These are phyloP conservation scores for Phymorhynchus buccinoides DNA, from an alignment of 1,140 invertebrate species.

Conservation along the genomic window DNA sequence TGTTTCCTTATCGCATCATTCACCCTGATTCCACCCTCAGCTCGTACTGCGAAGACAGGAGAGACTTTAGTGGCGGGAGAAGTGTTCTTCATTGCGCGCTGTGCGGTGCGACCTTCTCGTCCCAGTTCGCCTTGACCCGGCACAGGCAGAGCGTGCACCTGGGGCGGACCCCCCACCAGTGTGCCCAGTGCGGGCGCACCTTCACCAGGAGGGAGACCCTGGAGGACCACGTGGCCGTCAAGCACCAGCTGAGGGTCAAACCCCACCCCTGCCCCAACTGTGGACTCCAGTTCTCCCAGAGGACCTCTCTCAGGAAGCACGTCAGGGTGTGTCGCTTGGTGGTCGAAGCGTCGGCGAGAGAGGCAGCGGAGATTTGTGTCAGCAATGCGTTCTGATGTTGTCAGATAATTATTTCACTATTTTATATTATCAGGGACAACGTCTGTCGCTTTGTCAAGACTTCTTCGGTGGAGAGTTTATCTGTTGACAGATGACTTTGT, in stretches of 20 bases:
- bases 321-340: background rate
- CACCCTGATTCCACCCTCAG: background rate
- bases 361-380: too few relatives aligned
- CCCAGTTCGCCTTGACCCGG: background rate
- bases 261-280: background rate
- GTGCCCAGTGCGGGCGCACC: background rate
- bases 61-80: background rate
- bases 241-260: background rate
- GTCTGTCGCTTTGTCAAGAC: background rate
- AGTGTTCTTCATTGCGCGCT: background rate
- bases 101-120: background rate
- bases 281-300: background rate
- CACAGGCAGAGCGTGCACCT: background rate
- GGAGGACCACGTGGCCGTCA: background rate
- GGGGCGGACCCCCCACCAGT: background rate
- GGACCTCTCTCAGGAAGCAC: background rate
- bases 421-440: background rate
- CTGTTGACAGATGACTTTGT: background rate
- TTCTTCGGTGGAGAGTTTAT: background rate
- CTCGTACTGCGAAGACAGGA: background rate
- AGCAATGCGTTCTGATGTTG: too few relatives aligned
- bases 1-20: background rate
- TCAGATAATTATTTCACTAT: background rate
- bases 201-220: conserved; percentile 6
- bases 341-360: too few relatives aligned